Base-by-base conservation (phyloP, 2,113 vertebrate species). In the Nothocercus julius region DNA sequence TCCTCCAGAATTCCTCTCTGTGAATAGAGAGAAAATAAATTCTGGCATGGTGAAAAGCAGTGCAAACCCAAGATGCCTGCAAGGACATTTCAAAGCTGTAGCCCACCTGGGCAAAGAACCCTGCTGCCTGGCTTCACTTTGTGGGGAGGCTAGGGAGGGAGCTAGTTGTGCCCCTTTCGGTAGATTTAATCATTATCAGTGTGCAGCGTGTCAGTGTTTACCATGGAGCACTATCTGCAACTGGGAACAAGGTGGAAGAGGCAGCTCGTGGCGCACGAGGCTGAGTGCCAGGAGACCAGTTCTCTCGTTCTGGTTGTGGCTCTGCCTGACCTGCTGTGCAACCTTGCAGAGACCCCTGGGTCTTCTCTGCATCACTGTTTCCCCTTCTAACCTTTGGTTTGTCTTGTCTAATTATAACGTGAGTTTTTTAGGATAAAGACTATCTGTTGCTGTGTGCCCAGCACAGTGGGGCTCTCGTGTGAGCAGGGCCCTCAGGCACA, bases 211-310 rank as follows among this genome's bases (percentile, higher is more conserved):
- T 36, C 7, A 1, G 5, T 2, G 2, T 36, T 77, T 67, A 36
- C 66, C 1, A 2, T 13, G 25, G 70, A 63, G 59, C 34, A 44
- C 53, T 47, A 28, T 10, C 66, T 7, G 22, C 24, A 54, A 11
- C 24, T 24, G 51, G 38, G 66, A 49, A 27, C 54, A 61, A 32
- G 63, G 42, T 30, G 42, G 53, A 72, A 44, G 38, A 86, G 8
- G 38, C 44, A 25, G 7, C 16, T 40, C 36, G 13, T 0, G 0
- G 13, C 0, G 0, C 47, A 53, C 15, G 25, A 34, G 68, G 6
- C 47, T 18, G 34, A 13, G n/a, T 40, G 63, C 22, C 61, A 47
- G 45, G 32, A 84, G 30, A 92, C 10, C 27, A 3, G 3, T 15
- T 76, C 21, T 16, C 36, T 63, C 2, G 16, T n/a, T 5, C 40